A percentile compares a stretch with the other conserved stretches of the same genome.
Conservation (phyloP, 2,797 vertebrate species). For the Muscicapa comitata region DNA sequence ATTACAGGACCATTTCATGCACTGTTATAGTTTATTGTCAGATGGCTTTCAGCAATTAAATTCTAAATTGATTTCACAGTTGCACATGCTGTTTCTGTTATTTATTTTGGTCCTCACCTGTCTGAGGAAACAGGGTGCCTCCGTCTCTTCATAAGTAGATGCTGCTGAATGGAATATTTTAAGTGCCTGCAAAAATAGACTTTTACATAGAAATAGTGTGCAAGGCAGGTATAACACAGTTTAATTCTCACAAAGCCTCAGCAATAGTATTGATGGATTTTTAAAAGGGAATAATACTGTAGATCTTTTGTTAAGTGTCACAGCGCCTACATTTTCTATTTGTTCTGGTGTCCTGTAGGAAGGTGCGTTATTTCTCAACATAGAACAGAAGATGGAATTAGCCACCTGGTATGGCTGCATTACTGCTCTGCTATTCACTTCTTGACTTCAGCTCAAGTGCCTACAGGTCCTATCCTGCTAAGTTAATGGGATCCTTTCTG, state of each 20-base stretch:
- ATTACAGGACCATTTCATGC: constrained; percentile 58
- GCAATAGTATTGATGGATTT: constrained; percentile 28
- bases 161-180: not conserved
- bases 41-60: constrained; percentile 61
- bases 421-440: constrained; percentile 14
- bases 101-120: constrained; percentile 59
- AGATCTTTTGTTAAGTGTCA: constrained; percentile 1
- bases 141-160: not conserved
- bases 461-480: constrained; percentile 12
- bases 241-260: constrained; percentile 32
- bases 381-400: constrained; percentile 14
- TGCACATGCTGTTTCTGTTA: constrained; percentile 26
- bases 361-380: constrained; percentile 15
- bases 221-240: constrained; percentile 15
- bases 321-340: not conserved
- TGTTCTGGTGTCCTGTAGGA: constrained; percentile 30
- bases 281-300: not conserved
- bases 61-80: constrained; percentile 67
- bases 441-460: constrained; percentile 13
- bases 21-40: constrained; percentile 59
- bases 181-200: constrained; percentile 21
- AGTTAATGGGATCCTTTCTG: constrained; percentile 46
- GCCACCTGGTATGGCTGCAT: not conserved
- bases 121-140: not conserved
- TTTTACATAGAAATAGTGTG: constrained; percentile 4